These are phyloP conservation scores for Noctua janthe DNA, from an alignment of 2,888 invertebrate species.

Conservation along the genomic window DNA sequence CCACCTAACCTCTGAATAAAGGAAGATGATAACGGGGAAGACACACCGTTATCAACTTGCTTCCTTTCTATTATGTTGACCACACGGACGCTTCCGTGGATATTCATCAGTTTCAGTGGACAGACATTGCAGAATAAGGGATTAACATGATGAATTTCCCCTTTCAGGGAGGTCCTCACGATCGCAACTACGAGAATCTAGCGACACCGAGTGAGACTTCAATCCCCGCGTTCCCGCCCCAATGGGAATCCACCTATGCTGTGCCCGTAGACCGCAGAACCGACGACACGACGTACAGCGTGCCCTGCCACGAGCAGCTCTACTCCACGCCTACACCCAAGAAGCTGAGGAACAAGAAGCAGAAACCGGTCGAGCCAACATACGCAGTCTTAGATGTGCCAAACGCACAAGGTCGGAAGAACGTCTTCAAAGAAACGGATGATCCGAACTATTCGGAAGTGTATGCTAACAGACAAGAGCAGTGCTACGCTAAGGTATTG, in stretches of 20 bases:
- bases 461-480: constrained; percentile 28
- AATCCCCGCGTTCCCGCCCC: constrained; percentile 26
- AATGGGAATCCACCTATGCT: constrained; percentile 48
- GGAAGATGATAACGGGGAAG: too few species aligned
- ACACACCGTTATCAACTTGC: not conserved
- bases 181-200: constrained; percentile 26
- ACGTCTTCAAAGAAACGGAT: constrained; percentile 33
- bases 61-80: not conserved
- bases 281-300: constrained; percentile 42
- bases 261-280: constrained; percentile 37
- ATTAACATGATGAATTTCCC: not conserved
- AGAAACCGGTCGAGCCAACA: not conserved
- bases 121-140: not conserved
- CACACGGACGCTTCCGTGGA: not conserved
- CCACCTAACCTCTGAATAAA: not conserved
- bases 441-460: constrained; percentile 51
- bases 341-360: constrained; percentile 13
- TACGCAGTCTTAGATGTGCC: constrained; percentile 29
- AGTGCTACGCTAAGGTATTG: constrained; percentile 27
- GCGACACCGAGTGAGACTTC: constrained; percentile 11
- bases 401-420: not conserved
- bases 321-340: constrained; percentile 40
- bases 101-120: not conserved
- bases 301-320: constrained; percentile 20
- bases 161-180: constrained; percentile 22